Evolutionary conservation across 2,888 invertebrate species (phyloP).

Genomic region (Cantharis lateralis): DNA sequence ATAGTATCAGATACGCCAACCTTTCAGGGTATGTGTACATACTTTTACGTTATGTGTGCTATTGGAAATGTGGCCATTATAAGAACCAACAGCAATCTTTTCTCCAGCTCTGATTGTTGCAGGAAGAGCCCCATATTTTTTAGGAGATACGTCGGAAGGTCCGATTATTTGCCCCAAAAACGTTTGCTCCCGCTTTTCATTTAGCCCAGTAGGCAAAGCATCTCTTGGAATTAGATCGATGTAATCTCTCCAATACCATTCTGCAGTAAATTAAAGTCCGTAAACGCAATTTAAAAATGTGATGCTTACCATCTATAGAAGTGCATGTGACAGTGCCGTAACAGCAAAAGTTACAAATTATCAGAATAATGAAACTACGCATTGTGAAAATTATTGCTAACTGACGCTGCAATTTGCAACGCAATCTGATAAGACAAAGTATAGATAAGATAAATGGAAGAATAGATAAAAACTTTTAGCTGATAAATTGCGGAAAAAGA

Average conservation of each 20-base stretch:
- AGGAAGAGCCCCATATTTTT: not conserved
- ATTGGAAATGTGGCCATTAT: not conserved
- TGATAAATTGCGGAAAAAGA: no score
- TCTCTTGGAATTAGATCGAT: not conserved
- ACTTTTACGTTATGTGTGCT: not conserved
- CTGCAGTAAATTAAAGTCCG: not conserved
- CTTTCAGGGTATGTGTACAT: not conserved
- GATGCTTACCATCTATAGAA: no score
- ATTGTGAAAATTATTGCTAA: no score
- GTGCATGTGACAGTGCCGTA: no score
- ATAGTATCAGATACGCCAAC: not conserved
- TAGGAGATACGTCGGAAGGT: not conserved
- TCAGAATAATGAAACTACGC: no score
- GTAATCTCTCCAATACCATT: not conserved
- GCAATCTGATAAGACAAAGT: no score
- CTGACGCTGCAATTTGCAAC: no score
- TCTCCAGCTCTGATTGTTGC: not conserved
- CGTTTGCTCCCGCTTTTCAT: not conserved
- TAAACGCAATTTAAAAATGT: no score
- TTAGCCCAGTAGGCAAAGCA: not conserved
- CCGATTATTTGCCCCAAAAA: not conserved
- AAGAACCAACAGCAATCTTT: not conserved
- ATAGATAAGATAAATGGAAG: no score
- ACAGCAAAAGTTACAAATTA: no score
- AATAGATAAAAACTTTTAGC: no score